Evolutionary conservation across 1,140 invertebrate species (phyloP), one percentile per base, ranked within the genome.

Genomic region (Sweltsa coloradensis): DNA sequence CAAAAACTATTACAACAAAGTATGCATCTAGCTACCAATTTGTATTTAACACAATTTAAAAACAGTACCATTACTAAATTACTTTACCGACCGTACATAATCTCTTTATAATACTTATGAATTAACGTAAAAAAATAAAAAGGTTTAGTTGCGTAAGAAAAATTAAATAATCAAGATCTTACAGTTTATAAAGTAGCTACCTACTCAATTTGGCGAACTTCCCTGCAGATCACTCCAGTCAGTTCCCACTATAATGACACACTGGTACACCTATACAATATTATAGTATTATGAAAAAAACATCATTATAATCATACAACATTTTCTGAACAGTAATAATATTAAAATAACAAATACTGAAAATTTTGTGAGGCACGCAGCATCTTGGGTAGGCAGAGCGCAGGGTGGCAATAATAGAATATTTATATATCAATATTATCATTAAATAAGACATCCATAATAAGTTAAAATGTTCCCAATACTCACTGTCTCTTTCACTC

Each of bases 301-400:
- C 50, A 56, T 54, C 49, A 51, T 46, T 51, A 53, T 48, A 51
- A 53, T 51, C 51, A 54, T 53, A 55, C 51, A 55, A 49, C 43
- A 48, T 45, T 50, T 43, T 51, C 47, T 54, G 51, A 55, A 57
- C 53, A 54, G 52, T 54, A 52, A 55, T 55, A 55, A 53, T 53
- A n/a, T n/a, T n/a, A n/a, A 53, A 53, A 52, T 55, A 57, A 53
- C 51, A 57, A 57, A 55, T 57, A 57, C 53, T 57, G 55, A 53
- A 57, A 51, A 34, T 49, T 47, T 41, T 49, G 39, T 50, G 43
- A 50, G 49, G 49, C 49, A 50, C 49, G 34, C 23, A 23, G 44
- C 49, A 46, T 50, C 49, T 50, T 39, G 39, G 43, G 21, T 39
- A 24, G 44, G 44, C 49, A 50, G 49, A 46, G 49, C 37, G 34